phyloP scores from a whole-genome alignment of 2,888 invertebrate genomes.

The Drosophila neutralis region DNA sequence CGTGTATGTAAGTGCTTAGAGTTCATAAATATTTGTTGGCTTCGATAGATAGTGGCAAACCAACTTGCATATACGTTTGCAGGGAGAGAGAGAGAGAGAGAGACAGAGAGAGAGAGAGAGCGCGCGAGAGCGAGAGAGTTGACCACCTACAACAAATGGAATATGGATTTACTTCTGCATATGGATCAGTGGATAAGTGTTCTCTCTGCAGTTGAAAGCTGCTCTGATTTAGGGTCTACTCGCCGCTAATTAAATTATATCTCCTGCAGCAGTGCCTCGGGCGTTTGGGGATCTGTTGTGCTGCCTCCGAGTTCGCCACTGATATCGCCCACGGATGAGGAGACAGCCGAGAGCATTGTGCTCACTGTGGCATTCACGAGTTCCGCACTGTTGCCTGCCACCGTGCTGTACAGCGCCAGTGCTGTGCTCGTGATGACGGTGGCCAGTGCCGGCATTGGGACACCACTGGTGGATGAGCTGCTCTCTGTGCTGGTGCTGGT shows the following conservation, averaged over 20 bases:
- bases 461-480: constrained; percentile 50
- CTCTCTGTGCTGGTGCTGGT: constrained; percentile 47
- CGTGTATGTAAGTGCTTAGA: constrained; percentile 11
- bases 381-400: constrained; percentile 73
- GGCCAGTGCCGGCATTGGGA: constrained; percentile 54
- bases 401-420: constrained; percentile 67
- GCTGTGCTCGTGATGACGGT: constrained; percentile 76
- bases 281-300: constrained; percentile 81
- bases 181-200: neutral
- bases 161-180: neutral
- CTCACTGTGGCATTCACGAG: constrained; percentile 76
- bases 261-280: constrained; percentile 75
- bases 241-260: constrained; percentile 53
- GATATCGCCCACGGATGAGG: constrained; percentile 65
- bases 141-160: neutral
- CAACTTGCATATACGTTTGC: neutral
- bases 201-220: neutral
- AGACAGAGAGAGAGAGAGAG: neutral
- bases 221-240: neutral
- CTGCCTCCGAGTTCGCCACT: constrained; percentile 69
- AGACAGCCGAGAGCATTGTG: constrained; percentile 75
- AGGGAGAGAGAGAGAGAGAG: neutral
- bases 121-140: neutral
- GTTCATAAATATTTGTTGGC: constrained; percentile 22
- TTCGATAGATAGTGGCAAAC: constrained; percentile 10